Evolutionary conservation across 2,888 invertebrate genomes (phyloP).

Genomic region (Ichneumoninae sp.): DNA sequence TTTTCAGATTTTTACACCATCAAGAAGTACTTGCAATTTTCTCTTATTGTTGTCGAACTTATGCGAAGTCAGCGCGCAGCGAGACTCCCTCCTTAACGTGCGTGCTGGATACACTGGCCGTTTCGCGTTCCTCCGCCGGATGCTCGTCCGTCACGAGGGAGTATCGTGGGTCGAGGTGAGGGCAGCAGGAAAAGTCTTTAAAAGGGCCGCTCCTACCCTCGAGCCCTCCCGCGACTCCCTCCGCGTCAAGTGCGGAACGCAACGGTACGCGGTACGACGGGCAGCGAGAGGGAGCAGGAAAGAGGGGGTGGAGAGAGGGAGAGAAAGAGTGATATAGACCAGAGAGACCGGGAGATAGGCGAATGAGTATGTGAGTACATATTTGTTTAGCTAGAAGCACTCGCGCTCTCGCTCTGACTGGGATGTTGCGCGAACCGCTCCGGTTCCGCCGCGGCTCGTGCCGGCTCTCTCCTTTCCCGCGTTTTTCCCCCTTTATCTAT

Average conservation of each 20-base stretch:
- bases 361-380: slow-evolving; percentile 84
- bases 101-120: slow-evolving; percentile 2
- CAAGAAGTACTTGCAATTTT: too few species aligned
- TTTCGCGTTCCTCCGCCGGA: slow-evolving; percentile 6
- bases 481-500: slow-evolving; percentile 47
- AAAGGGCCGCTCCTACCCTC: slow-evolving; percentile 74
- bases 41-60: too few species aligned
- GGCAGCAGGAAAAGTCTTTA: slow-evolving; percentile 81
- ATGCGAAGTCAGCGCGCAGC: too few species aligned
- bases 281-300: slow-evolving; percentile 41
- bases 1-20: too few species aligned
- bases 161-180: slow-evolving; percentile 65
- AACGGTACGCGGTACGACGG: slow-evolving; percentile 30
- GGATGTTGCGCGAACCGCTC: slow-evolving; percentile 47
- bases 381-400: slow-evolving; percentile 84
- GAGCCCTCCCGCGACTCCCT: slow-evolving; percentile 43
- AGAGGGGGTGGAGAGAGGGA: slow-evolving; percentile 6
- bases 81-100: too few species aligned
- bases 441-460: slow-evolving; percentile 55
- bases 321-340: slow-evolving; percentile 41
- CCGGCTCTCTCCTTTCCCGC: slow-evolving; percentile 46
- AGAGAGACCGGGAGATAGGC: slow-evolving; percentile 80
- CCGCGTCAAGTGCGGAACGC: slow-evolving; percentile 55
- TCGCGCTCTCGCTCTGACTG: slow-evolving; percentile 76
- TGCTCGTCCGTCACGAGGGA: slow-evolving; percentile 28